A percentile compares a stretch with the other conserved stretches of the same genome.
phyloP scores from a whole-genome alignment of 37 sponge, comb jelly and placozoan species.

The Chondrilla cf. caribensis region DNA sequence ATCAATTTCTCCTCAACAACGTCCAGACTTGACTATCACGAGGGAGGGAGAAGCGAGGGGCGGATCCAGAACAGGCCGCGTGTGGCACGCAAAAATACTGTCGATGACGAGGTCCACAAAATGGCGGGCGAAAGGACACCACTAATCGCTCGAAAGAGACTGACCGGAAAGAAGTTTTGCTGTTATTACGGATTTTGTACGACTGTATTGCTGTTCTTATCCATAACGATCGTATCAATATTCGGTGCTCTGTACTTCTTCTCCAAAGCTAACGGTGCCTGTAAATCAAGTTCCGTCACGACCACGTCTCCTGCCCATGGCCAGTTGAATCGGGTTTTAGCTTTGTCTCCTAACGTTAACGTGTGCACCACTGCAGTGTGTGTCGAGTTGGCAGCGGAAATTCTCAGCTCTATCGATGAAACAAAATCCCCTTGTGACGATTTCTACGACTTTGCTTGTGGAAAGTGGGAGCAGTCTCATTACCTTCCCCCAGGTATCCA shows the following conservation, averaged over 20 bases:
- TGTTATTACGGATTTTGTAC: not conserved
- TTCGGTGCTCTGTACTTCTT: constrained; percentile 1
- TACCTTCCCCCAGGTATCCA: constrained; percentile 56
- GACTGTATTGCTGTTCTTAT: not conserved
- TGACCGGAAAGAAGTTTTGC: not conserved
- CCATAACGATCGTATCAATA: not conserved
- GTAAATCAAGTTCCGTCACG: no score
- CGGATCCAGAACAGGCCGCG: no score
- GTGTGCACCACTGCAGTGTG: constrained; percentile 54
- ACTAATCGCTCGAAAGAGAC: not conserved
- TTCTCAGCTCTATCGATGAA: constrained; percentile 45
- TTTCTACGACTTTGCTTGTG: constrained; percentile 82
- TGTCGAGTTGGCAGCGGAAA: constrained; percentile 37
- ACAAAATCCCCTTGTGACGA: constrained; percentile 70
- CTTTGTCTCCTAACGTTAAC: not conserved
- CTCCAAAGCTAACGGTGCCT: no score
- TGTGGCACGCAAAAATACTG: no score
- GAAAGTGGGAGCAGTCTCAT: constrained; percentile 55
- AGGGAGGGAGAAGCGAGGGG: no score
- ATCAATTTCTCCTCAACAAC: no score
- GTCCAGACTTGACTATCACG: no score
- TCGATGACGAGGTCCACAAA: not conserved
- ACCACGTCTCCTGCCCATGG: not conserved
- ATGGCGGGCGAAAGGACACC: not conserved
- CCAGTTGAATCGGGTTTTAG: no score